A percentile compares a stretch with the other conserved stretches of the same genome.
phyloP scores from a whole-genome alignment of 2,113 vertebrate species.

The Dromiciops gliroides region DNA sequence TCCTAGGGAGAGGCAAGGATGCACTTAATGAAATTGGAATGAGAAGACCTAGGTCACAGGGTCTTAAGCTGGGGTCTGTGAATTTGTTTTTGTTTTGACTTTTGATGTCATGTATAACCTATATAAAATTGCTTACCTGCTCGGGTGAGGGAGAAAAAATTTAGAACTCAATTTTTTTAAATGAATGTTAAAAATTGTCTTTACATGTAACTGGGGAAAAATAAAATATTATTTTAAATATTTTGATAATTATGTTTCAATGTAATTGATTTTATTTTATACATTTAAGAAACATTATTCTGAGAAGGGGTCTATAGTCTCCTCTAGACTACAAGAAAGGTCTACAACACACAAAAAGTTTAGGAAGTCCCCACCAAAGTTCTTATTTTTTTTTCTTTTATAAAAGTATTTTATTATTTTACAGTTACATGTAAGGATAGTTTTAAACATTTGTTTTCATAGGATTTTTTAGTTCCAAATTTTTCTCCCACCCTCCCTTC shows the following conservation, averaged over 20 bases:
- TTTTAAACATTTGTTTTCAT: too few species aligned
- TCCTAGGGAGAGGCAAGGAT: neutral
- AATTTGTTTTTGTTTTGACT: too few species aligned
- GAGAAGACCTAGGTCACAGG: neutral
- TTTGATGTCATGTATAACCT: neutral
- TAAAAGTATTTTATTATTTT: too few species aligned
- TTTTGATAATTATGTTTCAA: neutral
- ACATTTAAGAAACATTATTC: neutral
- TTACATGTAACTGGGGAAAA: neutral
- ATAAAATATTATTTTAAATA: neutral
- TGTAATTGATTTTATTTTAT: neutral
- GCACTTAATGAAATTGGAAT: neutral
- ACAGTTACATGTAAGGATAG: too few species aligned
- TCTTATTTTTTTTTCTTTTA: too few species aligned
- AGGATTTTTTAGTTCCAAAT: too few species aligned
- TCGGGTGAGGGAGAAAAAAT: neutral
- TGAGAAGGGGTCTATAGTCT: neutral
- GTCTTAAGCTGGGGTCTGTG: neutral
- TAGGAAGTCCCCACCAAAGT: neutral
- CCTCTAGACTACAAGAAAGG: neutral
- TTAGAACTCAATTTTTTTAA: too few species aligned
- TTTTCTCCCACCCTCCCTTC: too few species aligned
- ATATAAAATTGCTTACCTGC: neutral
- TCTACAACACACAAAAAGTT: neutral
- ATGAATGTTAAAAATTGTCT: neutral